These are phyloP conservation scores for Hypercompe scribonia DNA, from an alignment of 2,888 invertebrate genomes.

Conservation along the genomic window DNA sequence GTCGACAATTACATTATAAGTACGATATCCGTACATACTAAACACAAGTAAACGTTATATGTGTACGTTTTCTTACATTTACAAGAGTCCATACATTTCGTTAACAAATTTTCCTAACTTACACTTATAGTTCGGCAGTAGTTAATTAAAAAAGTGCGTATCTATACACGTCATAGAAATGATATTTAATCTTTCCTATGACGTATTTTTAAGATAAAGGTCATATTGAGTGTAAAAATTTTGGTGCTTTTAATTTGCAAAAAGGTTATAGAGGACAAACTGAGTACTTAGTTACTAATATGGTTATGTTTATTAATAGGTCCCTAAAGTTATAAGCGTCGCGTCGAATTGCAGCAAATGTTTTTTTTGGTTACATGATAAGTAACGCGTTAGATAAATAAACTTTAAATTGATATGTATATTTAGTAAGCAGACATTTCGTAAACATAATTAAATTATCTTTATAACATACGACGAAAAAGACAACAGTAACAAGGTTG, in stretches of 20 bases:
- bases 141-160: background rate
- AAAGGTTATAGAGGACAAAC: background rate
- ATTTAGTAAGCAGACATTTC: background rate
- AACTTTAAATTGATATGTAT: background rate
- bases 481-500: background rate
- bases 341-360: background rate
- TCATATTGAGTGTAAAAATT: background rate
- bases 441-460: background rate
- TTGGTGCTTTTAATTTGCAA: background rate
- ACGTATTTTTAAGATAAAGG: background rate
- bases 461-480: background rate
- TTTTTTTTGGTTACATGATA: background rate
- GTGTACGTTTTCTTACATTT: background rate
- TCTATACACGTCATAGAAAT: background rate
- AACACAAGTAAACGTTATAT: background rate
- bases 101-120: background rate
- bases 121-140: background rate
- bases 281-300: background rate
- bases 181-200: background rate
- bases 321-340: background rate
- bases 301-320: background rate
- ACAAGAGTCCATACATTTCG: background rate
- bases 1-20: slow-evolving; percentile 36
- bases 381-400: background rate
- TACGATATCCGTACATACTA: slow-evolving; percentile 5